These are phyloP conservation scores for Chitala chitala DNA, from an alignment of 2,113 vertebrate genomes.

Conservation along the genomic window DNA sequence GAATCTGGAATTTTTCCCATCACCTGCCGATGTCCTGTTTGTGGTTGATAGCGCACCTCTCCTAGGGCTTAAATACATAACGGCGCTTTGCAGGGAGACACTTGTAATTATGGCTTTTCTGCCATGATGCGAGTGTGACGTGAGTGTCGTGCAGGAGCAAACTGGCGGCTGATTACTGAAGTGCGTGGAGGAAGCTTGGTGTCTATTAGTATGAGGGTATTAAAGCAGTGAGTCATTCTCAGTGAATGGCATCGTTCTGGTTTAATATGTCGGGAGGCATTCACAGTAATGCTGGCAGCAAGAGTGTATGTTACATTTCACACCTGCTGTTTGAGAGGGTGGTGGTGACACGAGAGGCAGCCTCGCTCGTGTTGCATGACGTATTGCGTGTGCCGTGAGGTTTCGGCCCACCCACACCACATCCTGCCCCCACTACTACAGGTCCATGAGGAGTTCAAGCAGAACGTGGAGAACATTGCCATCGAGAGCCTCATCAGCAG, in stretches of 20 bases:
- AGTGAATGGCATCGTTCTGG: not conserved
- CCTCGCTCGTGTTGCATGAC: not conserved
- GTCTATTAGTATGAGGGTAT: not conserved
- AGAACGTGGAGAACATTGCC: conserved; percentile 89
- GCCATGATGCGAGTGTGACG: too few relatives aligned
- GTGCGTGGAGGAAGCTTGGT: not conserved
- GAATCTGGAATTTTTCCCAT: too few relatives aligned
- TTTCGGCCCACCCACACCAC: not conserved
- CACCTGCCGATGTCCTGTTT: too few relatives aligned
- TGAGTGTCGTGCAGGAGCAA: too few relatives aligned
- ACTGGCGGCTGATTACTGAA: too few relatives aligned
- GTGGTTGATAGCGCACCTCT: not conserved
- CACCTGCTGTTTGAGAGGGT: not conserved
- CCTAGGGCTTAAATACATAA: not conserved
- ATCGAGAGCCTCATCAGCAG: conserved; percentile 79
- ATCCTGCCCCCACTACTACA: too few relatives aligned
- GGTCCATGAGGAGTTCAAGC: conserved; percentile 95
- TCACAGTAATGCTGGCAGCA: not conserved
- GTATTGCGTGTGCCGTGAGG: not conserved
- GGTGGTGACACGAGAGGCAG: not conserved
- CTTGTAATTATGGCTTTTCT: not conserved
- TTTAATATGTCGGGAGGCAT: not conserved
- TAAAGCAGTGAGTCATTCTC: not conserved
- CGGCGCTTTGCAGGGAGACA: not conserved
- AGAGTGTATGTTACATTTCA: not conserved